Base-by-base conservation (phyloP, 1,140 invertebrate genomes). In the Choristoneura fumiferana region DNA sequence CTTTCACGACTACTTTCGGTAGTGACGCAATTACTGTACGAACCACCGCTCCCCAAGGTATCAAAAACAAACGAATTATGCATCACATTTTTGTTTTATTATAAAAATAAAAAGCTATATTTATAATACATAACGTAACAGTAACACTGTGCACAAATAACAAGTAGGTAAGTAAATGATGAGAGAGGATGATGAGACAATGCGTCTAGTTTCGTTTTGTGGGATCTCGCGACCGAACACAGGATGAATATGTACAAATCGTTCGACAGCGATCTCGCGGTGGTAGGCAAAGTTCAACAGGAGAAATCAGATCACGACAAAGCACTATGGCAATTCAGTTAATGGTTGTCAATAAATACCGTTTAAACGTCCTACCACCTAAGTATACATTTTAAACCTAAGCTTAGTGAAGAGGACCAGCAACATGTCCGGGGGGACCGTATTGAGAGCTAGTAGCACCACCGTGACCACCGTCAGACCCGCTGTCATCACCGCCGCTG, bases 91-190 rank as follows among this genome's bases (percentile, higher is more conserved):
- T n/a, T n/a, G n/a, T n/a, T 79, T 86, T 87, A 82, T 83, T 86
- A 81, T 64, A 81, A 86, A 83, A 87, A 56, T 65, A 79, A 79
- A 83, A 81, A 81, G 78, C 77, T 82, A 84, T 79, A 59, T 60
- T 74, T 73, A 74, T 78, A 75, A 81, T 81, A 82, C 74, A 85
- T 81, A 83, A 84, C 81, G 70, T 84, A 87, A 87, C 84, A 87
- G 82, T 83, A 85, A 85, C 82, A 85, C 71, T 81, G 82, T 87
- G 84, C 84, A 81, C 80, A 78, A 84, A 84, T 84, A 86, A 87
- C 84, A 79, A 87, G 80, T 85, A 79, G 74, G 86, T 83, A 79
- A 87, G 80, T 85, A 79, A 73, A 70, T 14, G 63, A 80, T 78
- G 80, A 78, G 68, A 76, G 65, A 65, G 59, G 65, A 82, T 68